A percentile compares a stretch with the other conserved stretches of the same genome.
Conservation (phyloP, 2,797 vertebrate species). For the Potorous gilbertii region DNA sequence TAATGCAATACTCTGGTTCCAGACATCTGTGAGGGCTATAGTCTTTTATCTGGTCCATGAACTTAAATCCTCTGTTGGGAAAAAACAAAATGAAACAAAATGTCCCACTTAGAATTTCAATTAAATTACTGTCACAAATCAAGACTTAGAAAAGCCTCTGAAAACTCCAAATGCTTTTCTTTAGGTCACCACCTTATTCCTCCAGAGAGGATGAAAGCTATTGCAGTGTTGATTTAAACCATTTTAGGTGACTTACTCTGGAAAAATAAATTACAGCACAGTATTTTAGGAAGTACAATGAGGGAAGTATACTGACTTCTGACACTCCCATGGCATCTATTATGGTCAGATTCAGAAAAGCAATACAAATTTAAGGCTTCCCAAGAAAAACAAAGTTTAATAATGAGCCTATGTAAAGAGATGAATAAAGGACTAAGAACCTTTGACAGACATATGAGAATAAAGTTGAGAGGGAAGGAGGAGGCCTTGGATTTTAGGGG, state of each 20-base stretch:
- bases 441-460: not conserved
- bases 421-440: not conserved
- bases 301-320: constrained; percentile 10
- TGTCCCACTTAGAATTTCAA: constrained; percentile 4
- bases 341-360: constrained; percentile 2
- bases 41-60: not conserved
- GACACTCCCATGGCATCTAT: not conserved
- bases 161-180: not conserved
- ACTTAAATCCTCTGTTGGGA: constrained; percentile 2
- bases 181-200: constrained; percentile 25
- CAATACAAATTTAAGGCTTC: not conserved
- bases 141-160: not conserved
- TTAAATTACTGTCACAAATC: constrained; percentile 17
- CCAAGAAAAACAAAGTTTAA: not conserved
- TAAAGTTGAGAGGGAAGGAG: not conserved
- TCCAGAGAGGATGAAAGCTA: constrained; percentile 16
- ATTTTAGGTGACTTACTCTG: not conserved
- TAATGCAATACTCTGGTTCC: not conserved
- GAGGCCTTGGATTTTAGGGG: not conserved
- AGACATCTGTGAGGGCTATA: not conserved
- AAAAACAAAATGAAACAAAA: constrained; percentile 6
- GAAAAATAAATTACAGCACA: not conserved
- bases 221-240: constrained; percentile 35
- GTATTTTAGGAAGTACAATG: constrained; percentile 8
- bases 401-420: not conserved